Evolutionary conservation across 2,113 vertebrate species (phyloP).

Genomic region (Datnioides undecimradiatus): DNA sequence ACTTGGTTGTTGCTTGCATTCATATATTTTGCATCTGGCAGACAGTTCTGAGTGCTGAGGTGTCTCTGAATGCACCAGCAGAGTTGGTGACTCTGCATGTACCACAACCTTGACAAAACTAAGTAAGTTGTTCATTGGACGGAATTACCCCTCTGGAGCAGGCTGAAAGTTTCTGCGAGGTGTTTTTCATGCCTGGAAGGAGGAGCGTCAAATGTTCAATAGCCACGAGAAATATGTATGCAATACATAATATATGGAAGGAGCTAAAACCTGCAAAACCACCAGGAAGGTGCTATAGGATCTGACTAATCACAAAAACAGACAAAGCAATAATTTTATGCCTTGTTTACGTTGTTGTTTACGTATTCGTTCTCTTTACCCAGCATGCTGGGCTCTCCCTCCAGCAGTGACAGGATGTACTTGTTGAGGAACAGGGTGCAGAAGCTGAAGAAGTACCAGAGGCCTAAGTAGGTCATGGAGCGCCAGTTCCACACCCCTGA

Average conservation of each 20-base stretch:
- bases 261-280: not conserved
- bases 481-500: slow-evolving; percentile 90
- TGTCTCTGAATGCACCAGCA: not conserved
- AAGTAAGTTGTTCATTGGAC: not conserved
- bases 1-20: too few species aligned
- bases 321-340: not conserved
- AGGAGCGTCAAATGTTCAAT: not conserved
- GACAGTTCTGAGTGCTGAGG: not conserved
- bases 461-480: slow-evolving; percentile 87
- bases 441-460: slow-evolving; percentile 99
- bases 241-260: not conserved
- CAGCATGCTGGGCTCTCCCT: slow-evolving; percentile 95
- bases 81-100: not conserved
- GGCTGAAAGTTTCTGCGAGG: not conserved
- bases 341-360: too few species aligned
- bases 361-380: slow-evolving; percentile 84
- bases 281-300: not conserved
- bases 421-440: slow-evolving; percentile 98
- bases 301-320: not conserved
- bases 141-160: not conserved
- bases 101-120: not conserved
- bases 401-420: slow-evolving; percentile 93
- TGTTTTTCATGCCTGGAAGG: not conserved
- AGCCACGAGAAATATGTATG: not conserved
- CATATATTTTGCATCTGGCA: too few species aligned